These are phyloP conservation scores for Andricus curvator DNA, from an alignment of 2,888 invertebrate species.

Conservation along the genomic window DNA sequence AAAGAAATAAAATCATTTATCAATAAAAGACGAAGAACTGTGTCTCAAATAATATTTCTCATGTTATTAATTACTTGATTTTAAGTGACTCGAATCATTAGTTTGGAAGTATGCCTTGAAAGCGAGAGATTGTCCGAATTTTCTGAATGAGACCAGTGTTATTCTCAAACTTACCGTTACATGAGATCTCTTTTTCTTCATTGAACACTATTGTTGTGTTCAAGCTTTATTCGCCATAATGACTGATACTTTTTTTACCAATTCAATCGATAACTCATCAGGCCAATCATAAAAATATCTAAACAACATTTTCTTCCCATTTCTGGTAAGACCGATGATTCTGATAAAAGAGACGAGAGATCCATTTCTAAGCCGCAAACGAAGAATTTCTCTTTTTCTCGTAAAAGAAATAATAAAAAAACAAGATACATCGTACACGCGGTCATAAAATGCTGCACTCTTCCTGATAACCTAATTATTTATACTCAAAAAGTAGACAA, in stretches of 20 bases:
- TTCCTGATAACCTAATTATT: too few species aligned
- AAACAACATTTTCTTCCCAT: not conserved
- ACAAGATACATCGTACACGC: too few species aligned
- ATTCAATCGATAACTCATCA: not conserved
- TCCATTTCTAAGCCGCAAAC: not conserved
- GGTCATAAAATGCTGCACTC: too few species aligned
- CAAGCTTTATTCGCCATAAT: slow-evolving; percentile 14
- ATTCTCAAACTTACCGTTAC: slow-evolving; percentile 9
- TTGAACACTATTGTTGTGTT: slow-evolving; percentile 2
- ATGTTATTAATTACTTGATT: too few species aligned
- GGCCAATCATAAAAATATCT: not conserved
- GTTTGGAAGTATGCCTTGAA: not conserved
- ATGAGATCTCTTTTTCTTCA: slow-evolving; percentile 3
- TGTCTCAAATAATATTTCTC: not conserved
- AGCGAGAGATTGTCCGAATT: not conserved
- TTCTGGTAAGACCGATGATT: not conserved
- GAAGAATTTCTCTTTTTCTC: not conserved
- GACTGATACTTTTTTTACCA: not conserved
- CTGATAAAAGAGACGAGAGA: not conserved
- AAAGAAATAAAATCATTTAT: too few species aligned
- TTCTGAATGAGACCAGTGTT: slow-evolving; percentile 21
- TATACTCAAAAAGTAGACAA: too few species aligned
- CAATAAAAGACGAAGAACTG: too few species aligned
- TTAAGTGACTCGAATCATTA: not conserved
- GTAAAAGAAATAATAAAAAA: not conserved